phyloP scores from a whole-genome alignment of 2,797 vertebrate genomes.

The Streptopelia turtur region DNA sequence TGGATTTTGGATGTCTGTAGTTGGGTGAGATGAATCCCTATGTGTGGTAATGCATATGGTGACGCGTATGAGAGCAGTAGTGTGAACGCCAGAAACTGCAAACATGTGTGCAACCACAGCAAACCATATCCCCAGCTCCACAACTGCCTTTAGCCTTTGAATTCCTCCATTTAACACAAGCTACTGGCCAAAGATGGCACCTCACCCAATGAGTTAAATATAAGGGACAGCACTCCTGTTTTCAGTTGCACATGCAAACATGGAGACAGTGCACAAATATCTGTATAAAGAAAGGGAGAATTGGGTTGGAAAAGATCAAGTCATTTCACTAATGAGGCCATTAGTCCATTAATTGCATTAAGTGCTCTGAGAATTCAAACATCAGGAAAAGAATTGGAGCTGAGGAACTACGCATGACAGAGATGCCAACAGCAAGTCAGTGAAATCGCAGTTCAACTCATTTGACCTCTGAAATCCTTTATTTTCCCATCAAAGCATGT shows the following conservation, averaged over 20 bases:
- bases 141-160: background rate
- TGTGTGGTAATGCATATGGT: too few species aligned
- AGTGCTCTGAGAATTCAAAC: background rate
- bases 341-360: background rate
- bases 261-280: fast-evolving
- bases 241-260: background rate
- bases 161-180: background rate
- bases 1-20: background rate
- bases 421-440: background rate
- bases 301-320: background rate
- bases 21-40: background rate
- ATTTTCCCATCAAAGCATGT: background rate
- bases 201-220: background rate
- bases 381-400: background rate
- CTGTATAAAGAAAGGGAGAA: background rate
- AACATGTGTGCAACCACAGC: background rate
- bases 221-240: background rate
- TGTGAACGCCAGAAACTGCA: background rate
- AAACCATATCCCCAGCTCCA: background rate
- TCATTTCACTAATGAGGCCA: background rate
- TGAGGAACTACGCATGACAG: background rate
- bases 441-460: background rate
- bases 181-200: background rate
- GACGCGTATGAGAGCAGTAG: background rate
- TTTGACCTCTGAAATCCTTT: background rate